Evolutionary conservation across 1,140 invertebrate genomes (phyloP).

Genomic region (Cotesia glomerata): DNA sequence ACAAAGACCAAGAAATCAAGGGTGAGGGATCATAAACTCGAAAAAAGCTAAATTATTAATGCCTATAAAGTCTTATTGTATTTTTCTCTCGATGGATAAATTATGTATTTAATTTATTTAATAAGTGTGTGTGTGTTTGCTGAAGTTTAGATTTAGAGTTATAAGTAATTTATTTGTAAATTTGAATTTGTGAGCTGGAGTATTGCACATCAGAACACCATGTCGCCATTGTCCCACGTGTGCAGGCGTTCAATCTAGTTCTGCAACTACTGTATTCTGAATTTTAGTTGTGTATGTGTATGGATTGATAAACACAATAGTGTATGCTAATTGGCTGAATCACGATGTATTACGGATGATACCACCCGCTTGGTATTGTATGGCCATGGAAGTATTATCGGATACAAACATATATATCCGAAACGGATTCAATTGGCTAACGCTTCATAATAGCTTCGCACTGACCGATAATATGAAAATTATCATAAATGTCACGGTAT

Average conservation of each 20-base stretch:
- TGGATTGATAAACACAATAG: neutral
- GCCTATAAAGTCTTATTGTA: neutral
- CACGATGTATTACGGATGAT: neutral
- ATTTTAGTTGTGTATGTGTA: neutral
- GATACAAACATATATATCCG: neutral
- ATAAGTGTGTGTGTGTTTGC: neutral
- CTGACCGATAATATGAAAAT: conserved; percentile 4
- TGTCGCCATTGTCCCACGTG: neutral
- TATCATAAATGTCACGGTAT: neutral
- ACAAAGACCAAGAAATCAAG: neutral
- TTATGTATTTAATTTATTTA: no score
- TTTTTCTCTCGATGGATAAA: neutral
- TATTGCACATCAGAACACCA: conserved; percentile 5
- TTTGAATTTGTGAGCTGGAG: neutral
- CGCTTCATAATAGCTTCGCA: conserved; percentile 5
- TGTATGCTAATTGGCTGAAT: conserved; percentile 6
- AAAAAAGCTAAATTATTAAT: conserved; percentile 18
- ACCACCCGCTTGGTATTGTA: neutral
- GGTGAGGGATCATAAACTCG: conserved; percentile 14
- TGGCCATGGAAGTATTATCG: neutral
- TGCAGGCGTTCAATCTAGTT: neutral
- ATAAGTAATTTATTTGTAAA: conserved; percentile 1
- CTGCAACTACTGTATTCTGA: neutral
- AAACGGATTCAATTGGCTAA: conserved; percentile 1
- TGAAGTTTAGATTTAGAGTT: neutral